Conservation (phyloP, 2,888 invertebrate genomes). For the Callosobruchus maculatus region DNA sequence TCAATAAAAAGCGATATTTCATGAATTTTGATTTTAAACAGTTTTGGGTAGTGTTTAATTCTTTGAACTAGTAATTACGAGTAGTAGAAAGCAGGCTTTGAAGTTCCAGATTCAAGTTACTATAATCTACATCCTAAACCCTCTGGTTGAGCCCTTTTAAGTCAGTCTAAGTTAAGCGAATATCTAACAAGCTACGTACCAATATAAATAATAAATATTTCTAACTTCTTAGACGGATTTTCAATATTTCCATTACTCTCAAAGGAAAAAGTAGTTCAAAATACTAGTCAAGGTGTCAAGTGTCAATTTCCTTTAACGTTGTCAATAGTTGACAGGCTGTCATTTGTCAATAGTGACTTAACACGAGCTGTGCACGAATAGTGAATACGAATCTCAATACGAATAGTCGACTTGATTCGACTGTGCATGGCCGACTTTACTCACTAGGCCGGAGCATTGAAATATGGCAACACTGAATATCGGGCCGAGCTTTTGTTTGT, state of each 20-base stretch:
- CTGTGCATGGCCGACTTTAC: no score
- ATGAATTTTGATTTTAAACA: no score
- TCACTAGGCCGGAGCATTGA: no score
- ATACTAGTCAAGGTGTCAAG: not conserved
- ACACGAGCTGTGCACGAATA: no score
- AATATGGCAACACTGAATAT: no score
- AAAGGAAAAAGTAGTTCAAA: not conserved
- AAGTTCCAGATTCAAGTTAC: not conserved
- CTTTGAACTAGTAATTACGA: not conserved
- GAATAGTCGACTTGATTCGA: no score
- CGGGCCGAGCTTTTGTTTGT: no score
- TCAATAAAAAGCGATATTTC: not conserved
- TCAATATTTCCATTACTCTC: no score
- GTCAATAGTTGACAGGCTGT: no score
- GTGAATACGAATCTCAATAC: no score
- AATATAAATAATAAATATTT: not conserved
- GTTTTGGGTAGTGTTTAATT: no score
- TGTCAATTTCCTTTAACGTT: not conserved
- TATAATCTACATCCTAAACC: not conserved
- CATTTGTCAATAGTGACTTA: no score
- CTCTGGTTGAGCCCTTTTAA: not conserved
- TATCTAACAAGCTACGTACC: not conserved
- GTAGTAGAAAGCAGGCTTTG: not conserved
- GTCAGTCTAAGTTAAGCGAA: not conserved
- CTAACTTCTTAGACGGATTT: not conserved